phyloP scores from a whole-genome alignment of 2,797 vertebrate species.

The Pangasius larnaudii region DNA sequence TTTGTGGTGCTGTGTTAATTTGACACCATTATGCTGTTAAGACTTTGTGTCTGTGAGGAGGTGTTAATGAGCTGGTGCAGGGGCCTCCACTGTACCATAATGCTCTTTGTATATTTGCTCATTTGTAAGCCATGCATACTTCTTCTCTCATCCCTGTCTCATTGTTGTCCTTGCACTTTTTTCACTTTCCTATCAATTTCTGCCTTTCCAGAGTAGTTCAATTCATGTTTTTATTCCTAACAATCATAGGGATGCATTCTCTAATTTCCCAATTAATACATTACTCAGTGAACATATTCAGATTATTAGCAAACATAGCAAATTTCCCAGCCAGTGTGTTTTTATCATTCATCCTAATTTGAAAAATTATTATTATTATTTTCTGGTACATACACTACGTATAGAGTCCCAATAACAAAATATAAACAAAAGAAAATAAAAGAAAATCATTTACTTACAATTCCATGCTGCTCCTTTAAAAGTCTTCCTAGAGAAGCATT shows the following conservation, averaged over 20 bases:
- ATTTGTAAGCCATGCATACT: neutral
- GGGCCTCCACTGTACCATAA: constrained; percentile 56
- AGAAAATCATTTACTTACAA: neutral
- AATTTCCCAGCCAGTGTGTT: neutral
- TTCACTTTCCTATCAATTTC: neutral
- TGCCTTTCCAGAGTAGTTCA: neutral
- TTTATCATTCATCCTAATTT: no score
- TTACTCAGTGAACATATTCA: neutral
- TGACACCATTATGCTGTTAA: constrained; percentile 67
- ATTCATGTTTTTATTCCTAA: neutral
- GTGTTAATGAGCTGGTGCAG: constrained; percentile 69
- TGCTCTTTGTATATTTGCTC: constrained; percentile 11
- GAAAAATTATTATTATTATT: neutral
- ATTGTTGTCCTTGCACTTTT: constrained; percentile 21
- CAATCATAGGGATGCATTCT: neutral
- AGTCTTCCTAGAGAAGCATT: neutral
- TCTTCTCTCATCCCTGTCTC: neutral
- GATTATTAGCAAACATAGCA: neutral
- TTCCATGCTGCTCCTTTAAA: neutral
- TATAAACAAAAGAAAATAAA: neutral
- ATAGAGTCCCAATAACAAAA: neutral
- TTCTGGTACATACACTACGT: neutral
- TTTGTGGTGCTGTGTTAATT: constrained; percentile 71
- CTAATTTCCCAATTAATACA: neutral
- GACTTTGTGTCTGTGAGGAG: constrained; percentile 59